Evolutionary conservation across 2,113 vertebrate species (phyloP), one percentile per base, ranked within the genome.

Genomic region (Crotophaga sulcirostris): DNA sequence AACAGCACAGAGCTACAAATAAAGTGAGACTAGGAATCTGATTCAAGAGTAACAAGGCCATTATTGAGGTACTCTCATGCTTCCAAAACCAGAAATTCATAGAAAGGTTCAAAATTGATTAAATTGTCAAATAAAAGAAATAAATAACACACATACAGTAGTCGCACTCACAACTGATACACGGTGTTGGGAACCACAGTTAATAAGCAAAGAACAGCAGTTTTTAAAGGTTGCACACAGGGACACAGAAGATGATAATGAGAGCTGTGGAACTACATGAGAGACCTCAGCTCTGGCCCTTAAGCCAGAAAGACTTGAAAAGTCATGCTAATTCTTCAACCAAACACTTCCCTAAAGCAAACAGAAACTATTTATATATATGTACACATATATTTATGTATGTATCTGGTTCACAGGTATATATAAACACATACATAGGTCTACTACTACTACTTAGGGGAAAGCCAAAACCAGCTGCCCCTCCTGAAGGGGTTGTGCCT

Each of bases 381-480:
- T 13, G 18, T 2, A 21, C 3, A 31, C 0, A 11, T 1, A 6
- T 19, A 17, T 11, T 2, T 6, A 34, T 1, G 1, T 18, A 34
- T 17, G 7, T 21, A 45, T 42, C 54, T 62, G 3, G 18, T 44
- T 63, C 14, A 16, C 9, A 11, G 9, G 12, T 4, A 13, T 4
- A 8, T 5, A 23, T 10, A 84, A 14, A 7, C 5, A 24, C 2
- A 23, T 0, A 10, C 3, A 13, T 2, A 76, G 19, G 31, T 73
- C 26, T n/a, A 8, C 7, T 38, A 3, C 44, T 51, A 31, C 23
- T 15, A 20, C 40, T 59, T 34, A 63, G 7, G 11, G 69, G 55
- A 62, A 83, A 81, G 33, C 19, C 20, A 86, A 33, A 54, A 87
- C 20, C 0, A 62, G 24, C 29, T 42, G 13, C 10, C 13, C 4